Evolutionary conservation across 2,888 invertebrate species (phyloP), one percentile per base, ranked within the genome.

Genomic region (Ernsta delagoae): DNA sequence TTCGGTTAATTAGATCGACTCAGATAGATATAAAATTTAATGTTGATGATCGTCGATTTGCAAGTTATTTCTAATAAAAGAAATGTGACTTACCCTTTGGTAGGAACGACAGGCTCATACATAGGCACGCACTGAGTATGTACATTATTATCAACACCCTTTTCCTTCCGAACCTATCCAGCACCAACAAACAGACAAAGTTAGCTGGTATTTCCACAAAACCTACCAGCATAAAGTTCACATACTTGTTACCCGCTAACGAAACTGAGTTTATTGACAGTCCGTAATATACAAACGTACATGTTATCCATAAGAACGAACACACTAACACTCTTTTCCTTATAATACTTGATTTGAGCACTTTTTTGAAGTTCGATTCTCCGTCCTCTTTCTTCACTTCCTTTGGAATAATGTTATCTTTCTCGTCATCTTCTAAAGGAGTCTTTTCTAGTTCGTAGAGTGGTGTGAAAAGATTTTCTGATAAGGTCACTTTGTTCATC

Each of bases 271-370:
- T 97, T 68, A 97, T 93, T 0, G 96, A 96, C 11, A 97, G 85
- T 0, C 97, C 97, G 76, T 97, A 97, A 81, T 97, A 97, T 5
- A 97, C 96, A 77, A 97, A 95, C 0, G 96, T 96, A 81, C 96
- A 96, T 0, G 97, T 96, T 6, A 97, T 95, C 97, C 97, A 97
- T 78, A 96, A 94, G 77, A 96, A 95, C 7, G 96, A 96, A 75
- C 96, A 96, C 67, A 94, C 95, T 0, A 95, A 72, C 71, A 96
- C 85, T 77, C 96, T 90, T 43, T 91, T 84, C 36, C 94, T 84
- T 57, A 96, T 92, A 61, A 94, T 92, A 70, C 88, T 89, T 1
- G 95, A 95, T 78, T 88, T 92, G 11, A 95, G 79, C 39, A 95
- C 93, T 82, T 94, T 88, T 11, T 74, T 57, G 60, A 92, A 84